Base-by-base conservation (phyloP, 2,113 vertebrate genomes). In the Phasianus colchicus region DNA sequence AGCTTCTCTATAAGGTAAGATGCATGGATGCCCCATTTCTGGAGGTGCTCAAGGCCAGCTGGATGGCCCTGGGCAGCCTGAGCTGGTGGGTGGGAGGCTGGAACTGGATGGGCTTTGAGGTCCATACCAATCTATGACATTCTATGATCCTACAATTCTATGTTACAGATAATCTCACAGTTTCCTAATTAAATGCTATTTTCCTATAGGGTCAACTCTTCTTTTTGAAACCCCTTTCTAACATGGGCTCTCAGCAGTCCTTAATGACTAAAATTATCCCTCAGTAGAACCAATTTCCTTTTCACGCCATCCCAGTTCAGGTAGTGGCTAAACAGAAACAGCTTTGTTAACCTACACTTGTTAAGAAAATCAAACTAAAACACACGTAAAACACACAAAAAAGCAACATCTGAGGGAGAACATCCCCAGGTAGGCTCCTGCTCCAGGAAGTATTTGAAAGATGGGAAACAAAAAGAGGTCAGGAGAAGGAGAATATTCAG, bases 251-350 rank as follows among this genome's bases (percentile, higher is more conserved):
- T 80, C 36, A 50, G 60, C 40, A 89, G n/a, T 71, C 70, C 77
- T 38, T 69, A 96, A 90, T 42, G 25, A 86, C 86, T 38, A 66
- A 43, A 92, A 93, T 76, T 60, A 50, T 25, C 61, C 75, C 65
- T 75, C 25, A 40, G 22, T 15, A 52, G 48, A 47, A 78, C 55
- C 36, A 78, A 85, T 79, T 96, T 97, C 88, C 75, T 93, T 77
- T 88, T 86, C 86, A 84, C 7, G 9, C 47, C 57, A 65, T 34
- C 30, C 67, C 45, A 57, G 50, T 74, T 88, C 93, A 95, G 83
- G 72, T 67, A 58, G 61, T 54, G 61, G 67, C 58, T 94, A 96
- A 96, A 88, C 17, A 94, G 80, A 92, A 93, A 96, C 86, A 97
- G 87, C 67, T 90, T 92, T 89, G 67, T 48, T 71, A 90, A 83